phyloP scores from a whole-genome alignment of 2,888 invertebrate genomes.

The Diarsia brunnea region DNA sequence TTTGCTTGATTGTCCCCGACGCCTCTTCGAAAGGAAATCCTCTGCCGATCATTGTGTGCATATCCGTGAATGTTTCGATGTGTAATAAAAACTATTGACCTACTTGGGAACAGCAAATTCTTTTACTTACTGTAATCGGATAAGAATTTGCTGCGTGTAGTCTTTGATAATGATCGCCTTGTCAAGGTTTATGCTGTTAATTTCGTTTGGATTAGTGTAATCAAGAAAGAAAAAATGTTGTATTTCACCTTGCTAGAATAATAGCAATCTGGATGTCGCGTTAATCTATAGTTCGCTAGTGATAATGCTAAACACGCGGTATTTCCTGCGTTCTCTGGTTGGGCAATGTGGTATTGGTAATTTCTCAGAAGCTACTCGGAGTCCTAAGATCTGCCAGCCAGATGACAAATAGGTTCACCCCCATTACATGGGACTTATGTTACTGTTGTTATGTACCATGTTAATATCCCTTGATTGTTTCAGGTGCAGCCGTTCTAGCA shows the following conservation, averaged over 20 bases:
- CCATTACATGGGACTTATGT: neutral
- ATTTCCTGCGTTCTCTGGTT: neutral
- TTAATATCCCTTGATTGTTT: slow-evolving; percentile 49
- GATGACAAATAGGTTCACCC: neutral
- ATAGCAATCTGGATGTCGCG: neutral
- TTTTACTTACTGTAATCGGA: neutral
- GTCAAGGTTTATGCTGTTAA: slow-evolving; percentile 23
- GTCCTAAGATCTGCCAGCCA: neutral
- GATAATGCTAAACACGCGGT: neutral
- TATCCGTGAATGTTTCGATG: slow-evolving; percentile 30
- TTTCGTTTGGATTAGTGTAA: slow-evolving; percentile 18
- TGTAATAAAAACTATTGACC: slow-evolving; percentile 34
- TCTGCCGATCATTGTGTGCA: slow-evolving; percentile 44
- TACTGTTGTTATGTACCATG: neutral
- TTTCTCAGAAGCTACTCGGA: too few relatives aligned
- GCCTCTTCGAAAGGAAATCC: slow-evolving; percentile 52
- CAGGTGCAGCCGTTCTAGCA: slow-evolving; percentile 82
- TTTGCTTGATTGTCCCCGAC: slow-evolving; percentile 39
- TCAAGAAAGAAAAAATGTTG: neutral
- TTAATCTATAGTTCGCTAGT: neutral
- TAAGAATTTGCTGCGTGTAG: neutral
- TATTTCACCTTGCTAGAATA: neutral
- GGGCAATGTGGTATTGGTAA: neutral
- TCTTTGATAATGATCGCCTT: slow-evolving; percentile 9
- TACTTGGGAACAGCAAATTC: slow-evolving; percentile 12